These are phyloP conservation scores for Troides helena DNA, from an alignment of 2,888 invertebrate species.

Conservation along the genomic window DNA sequence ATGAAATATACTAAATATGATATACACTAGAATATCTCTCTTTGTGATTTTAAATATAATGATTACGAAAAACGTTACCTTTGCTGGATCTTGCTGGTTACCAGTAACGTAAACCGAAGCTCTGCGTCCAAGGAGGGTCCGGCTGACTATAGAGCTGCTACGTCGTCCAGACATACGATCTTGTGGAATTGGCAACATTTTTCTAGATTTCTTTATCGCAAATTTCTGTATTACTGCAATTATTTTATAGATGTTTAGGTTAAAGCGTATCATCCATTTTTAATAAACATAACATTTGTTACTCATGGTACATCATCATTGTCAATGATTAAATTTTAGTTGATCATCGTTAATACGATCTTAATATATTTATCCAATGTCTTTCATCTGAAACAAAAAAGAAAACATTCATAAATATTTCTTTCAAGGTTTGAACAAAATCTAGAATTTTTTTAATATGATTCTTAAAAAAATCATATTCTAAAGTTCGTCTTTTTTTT, in stretches of 20 bases:
- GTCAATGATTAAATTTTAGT: neutral
- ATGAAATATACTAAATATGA: neutral
- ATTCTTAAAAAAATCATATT: too few species aligned
- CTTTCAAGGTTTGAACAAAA: neutral
- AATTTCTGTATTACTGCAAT: neutral
- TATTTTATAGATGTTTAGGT: neutral
- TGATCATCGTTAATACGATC: neutral
- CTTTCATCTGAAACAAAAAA: conserved; percentile 7
- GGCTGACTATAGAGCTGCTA: conserved; percentile 84
- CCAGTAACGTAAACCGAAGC: conserved; percentile 83
- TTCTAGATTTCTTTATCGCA: neutral
- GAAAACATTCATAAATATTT: too few species aligned
- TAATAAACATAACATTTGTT: neutral
- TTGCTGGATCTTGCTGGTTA: conserved; percentile 82
- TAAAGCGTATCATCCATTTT: neutral
- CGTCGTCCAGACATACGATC: conserved; percentile 82
- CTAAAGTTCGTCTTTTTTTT: too few species aligned
- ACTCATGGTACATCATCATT: neutral
- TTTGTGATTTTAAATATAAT: neutral
- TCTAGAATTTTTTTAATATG: too few species aligned
- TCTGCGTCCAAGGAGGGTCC: conserved; percentile 83
- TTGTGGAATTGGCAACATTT: conserved; percentile 77
- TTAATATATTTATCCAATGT: neutral
- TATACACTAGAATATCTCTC: too few species aligned
- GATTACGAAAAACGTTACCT: conserved; percentile 66